Conservation (phyloP, 2,888 invertebrate species). For the Omphaloscelis lunosa region DNA sequence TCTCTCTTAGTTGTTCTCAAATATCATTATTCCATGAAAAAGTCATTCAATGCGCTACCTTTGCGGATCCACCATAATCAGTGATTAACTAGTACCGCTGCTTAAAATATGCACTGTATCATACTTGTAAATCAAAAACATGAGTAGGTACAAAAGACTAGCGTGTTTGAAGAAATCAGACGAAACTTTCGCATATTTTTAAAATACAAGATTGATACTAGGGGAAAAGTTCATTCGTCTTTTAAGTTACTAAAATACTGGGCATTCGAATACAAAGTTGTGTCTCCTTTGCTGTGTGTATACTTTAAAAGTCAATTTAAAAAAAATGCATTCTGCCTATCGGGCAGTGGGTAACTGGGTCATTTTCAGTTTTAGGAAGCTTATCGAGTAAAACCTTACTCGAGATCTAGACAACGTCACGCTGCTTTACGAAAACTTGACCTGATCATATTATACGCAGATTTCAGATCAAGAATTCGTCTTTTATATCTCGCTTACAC, state of each 20-base stretch:
- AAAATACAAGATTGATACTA: slow-evolving; percentile 16
- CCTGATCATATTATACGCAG: neutral
- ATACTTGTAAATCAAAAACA: slow-evolving; percentile 26
- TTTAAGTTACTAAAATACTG: slow-evolving; percentile 45
- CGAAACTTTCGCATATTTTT: slow-evolving; percentile 1
- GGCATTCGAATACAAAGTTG: slow-evolving; percentile 21
- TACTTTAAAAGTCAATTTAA: neutral
- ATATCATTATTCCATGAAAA: neutral
- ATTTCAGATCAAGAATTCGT: slow-evolving; percentile 1
- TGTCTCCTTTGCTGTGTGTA: neutral
- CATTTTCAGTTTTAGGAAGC: neutral
- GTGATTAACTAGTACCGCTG: neutral
- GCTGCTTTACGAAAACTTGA: slow-evolving; percentile 1
- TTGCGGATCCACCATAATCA: too few species aligned
- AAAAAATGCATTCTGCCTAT: neutral
- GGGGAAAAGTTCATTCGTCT: neutral
- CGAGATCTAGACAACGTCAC: neutral
- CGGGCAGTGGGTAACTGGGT: neutral
- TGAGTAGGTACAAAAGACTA: neutral
- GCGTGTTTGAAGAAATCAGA: neutral
- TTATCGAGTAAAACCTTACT: neutral
- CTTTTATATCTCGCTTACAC: slow-evolving; percentile 1
- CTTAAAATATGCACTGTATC: slow-evolving; percentile 14
- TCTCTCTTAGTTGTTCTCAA: too few species aligned
- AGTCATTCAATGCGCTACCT: too few species aligned